Evolutionary conservation across 2,113 vertebrate genomes (phyloP), one percentile per base, ranked within the genome.

Genomic region (Nymphicus hollandicus): DNA sequence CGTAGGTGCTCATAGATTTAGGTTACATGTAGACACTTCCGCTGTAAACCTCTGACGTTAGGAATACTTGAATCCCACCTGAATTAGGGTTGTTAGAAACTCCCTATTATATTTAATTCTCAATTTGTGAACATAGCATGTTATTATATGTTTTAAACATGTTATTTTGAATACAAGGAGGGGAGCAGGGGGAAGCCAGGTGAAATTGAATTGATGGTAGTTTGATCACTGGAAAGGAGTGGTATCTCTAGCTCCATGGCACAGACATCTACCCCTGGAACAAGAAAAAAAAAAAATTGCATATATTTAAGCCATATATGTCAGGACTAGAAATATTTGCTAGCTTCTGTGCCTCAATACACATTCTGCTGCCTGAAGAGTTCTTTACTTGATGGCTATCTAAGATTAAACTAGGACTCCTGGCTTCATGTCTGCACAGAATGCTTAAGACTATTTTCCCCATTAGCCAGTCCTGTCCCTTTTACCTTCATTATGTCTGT

Each of bases 71-170:
- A 76, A 86, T 55, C 16, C 5, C 13, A 20, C 35, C 12, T 82
- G 47, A 68, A 31, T 70, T 71, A 49, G 0, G 0, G 5, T 55
- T 72, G 8, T 31, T 91, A 50, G 11, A 25, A 85, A 79, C 53
- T 43, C 22, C 17, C 6, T 58, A 23, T 35, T 78, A 5, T 41
- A 58, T 73, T 78, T 41, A 3, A 1, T 60, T 56, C 35, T 70
- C 0, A 0, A 17, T 13, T 72, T 63, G 11, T 69, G 27, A 92
- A 56, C 2, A 13, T 33, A 73, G 3, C 2, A 4, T n/a, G 19
- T 20, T 52, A 25, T 20, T 44, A 35, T 10, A 23, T 76, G 11
- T 65, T 89, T 94, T 56, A 56, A 69, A 17, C 4, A 28, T 9
- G 25, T 33, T 86, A 49, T 27, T 83, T 69, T 77, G 13, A 56